phyloP scores from a whole-genome alignment of 1,140 invertebrate genomes.

The Ceratoteleas bidentatus region DNA sequence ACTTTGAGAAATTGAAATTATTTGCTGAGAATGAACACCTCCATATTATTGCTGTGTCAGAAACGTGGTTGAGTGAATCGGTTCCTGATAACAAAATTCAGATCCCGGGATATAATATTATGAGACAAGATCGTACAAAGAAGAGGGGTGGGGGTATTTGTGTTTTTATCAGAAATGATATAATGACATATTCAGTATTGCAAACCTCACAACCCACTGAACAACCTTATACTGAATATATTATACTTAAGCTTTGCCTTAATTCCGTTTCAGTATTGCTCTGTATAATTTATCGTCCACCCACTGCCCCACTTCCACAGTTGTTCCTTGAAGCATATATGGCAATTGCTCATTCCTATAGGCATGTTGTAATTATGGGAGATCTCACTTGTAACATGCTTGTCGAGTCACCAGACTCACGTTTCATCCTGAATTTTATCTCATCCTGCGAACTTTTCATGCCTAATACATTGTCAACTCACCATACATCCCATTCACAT shows the following conservation, averaged over 20 bases:
- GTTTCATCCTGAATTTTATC: neutral
- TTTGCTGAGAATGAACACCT: neutral
- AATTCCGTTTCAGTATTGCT: no score
- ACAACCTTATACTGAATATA: neutral
- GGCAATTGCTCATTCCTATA: no score
- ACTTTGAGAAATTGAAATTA: neutral
- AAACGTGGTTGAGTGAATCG: conserved; percentile 14
- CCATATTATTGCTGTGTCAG: conserved; percentile 6
- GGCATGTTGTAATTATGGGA: no score
- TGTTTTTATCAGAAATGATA: neutral
- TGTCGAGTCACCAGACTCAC: neutral
- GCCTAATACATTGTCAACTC: neutral
- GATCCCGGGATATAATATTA: neutral
- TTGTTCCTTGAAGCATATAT: no score
- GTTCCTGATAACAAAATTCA: neutral
- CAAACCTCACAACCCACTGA: neutral
- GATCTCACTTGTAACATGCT: no score
- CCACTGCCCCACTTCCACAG: no score
- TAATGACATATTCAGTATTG: neutral
- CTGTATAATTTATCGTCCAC: no score
- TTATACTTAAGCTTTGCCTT: neutral
- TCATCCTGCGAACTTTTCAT: neutral
- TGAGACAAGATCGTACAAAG: neutral
- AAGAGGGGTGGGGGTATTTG: conserved; percentile 7
- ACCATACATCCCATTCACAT: conserved; percentile 8